Evolutionary conservation across 2,113 vertebrate genomes (phyloP).

Genomic region (Brachypodius melanocephalos): DNA sequence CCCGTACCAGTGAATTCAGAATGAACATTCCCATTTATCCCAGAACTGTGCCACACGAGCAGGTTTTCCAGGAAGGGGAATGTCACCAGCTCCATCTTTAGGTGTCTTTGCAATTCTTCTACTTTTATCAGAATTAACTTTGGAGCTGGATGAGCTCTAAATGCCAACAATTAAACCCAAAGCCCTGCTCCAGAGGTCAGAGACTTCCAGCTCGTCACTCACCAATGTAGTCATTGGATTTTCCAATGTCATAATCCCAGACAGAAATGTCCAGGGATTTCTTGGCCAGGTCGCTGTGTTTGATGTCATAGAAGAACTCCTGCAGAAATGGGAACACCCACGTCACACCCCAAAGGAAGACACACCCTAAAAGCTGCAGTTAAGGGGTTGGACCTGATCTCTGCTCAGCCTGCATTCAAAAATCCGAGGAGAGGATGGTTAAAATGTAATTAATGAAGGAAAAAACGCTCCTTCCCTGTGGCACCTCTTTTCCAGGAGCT

Average conservation of each 20-base stretch:
- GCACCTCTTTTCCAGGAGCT: background rate
- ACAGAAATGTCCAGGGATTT: conserved; percentile 94
- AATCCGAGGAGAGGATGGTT: background rate
- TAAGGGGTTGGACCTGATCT: background rate
- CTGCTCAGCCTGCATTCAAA: background rate
- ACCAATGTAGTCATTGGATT: conserved; percentile 94
- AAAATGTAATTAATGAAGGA: background rate
- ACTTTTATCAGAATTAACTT: background rate
- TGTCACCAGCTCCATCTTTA: background rate
- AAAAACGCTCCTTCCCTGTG: rapidly evolving
- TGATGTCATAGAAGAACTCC: conserved; percentile 98
- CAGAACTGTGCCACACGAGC: background rate
- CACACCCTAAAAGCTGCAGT: background rate
- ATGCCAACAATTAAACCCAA: background rate
- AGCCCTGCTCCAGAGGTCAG: background rate
- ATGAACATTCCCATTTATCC: background rate
- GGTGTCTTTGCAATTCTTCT: background rate
- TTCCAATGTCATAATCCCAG: conserved; percentile 98
- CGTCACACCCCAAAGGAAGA: background rate
- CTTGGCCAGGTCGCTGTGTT: conserved; percentile 94
- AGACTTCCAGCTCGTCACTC: background rate
- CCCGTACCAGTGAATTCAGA: rapidly evolving
- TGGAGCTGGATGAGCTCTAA: background rate
- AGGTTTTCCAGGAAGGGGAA: conserved; percentile 1
- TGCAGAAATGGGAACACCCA: conserved; percentile 30